phyloP scores from a whole-genome alignment of 2,797 vertebrate genomes.

The Paramormyrops hopkinsi region DNA sequence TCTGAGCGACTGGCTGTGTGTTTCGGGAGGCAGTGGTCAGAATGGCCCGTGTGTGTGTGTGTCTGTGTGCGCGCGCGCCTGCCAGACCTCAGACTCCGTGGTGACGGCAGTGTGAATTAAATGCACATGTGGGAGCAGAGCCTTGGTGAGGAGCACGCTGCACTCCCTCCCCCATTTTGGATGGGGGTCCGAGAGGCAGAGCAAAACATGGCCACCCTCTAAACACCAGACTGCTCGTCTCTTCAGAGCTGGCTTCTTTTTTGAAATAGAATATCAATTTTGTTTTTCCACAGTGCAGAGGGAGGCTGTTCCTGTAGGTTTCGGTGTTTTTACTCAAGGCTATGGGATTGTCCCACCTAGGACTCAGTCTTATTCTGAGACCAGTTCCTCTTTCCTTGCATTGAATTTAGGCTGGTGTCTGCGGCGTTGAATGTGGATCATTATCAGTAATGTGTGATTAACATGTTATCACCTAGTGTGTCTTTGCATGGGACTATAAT shows the following conservation, averaged over 20 bases:
- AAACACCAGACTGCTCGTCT: neutral
- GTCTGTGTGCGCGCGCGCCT: conserved; percentile 22
- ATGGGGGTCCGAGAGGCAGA: neutral
- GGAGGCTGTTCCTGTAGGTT: neutral
- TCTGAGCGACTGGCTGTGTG: neutral
- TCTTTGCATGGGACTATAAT: neutral
- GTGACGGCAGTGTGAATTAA: conserved; percentile 56
- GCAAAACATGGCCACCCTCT: neutral
- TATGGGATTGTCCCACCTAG: neutral
- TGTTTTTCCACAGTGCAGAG: neutral
- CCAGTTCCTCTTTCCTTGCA: neutral
- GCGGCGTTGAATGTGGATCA: neutral
- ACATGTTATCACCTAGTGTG: neutral
- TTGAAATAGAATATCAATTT: neutral
- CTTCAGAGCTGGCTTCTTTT: neutral
- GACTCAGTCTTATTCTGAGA: neutral
- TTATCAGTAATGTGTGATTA: neutral
- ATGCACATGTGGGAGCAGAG: conserved; percentile 52
- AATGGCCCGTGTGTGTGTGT: neutral
- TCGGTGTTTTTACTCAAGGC: neutral
- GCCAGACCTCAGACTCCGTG: conserved; percentile 72
- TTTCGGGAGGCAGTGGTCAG: neutral
- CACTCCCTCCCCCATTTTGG: neutral
- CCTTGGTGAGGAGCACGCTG: too few relatives aligned
- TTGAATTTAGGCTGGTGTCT: neutral